These are phyloP conservation scores for Tinamus guttatus DNA, from an alignment of 2,113 vertebrate species.

Conservation along the genomic window DNA sequence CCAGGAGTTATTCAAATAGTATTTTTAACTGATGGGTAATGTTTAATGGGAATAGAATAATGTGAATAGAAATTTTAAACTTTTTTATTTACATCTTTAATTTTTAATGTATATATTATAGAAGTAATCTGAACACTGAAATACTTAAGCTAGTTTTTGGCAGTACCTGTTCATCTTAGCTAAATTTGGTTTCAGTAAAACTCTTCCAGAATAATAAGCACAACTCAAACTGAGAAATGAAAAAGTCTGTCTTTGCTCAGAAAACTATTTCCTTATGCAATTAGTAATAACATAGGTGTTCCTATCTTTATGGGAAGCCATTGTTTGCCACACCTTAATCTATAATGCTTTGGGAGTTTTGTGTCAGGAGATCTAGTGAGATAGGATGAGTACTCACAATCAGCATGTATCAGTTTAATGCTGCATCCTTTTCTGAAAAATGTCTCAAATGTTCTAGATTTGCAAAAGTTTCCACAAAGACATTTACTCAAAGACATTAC, in stretches of 20 bases:
- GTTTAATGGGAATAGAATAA: neutral
- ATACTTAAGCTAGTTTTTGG: neutral
- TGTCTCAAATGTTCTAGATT: neutral
- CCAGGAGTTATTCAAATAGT: neutral
- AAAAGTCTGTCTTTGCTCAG: neutral
- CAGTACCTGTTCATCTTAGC: neutral
- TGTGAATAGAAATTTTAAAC: neutral
- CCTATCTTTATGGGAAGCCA: neutral
- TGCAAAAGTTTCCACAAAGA: neutral
- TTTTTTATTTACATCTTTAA: neutral
- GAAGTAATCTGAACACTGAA: neutral
- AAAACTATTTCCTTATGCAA: neutral
- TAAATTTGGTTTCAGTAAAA: neutral
- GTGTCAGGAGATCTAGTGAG: neutral
- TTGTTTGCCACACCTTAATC: neutral
- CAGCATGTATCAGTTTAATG: accelerated
- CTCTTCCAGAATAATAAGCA: neutral
- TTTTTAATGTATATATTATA: neutral
- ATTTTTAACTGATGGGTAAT: neutral
- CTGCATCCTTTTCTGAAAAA: neutral
- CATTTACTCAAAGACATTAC: neutral
- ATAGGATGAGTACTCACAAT: neutral
- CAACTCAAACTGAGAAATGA: neutral
- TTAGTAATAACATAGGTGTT: neutral
- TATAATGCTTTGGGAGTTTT: neutral